These are phyloP conservation scores for Phoeniculus purpureus DNA, from an alignment of 2,797 vertebrate genomes.

Conservation along the genomic window DNA sequence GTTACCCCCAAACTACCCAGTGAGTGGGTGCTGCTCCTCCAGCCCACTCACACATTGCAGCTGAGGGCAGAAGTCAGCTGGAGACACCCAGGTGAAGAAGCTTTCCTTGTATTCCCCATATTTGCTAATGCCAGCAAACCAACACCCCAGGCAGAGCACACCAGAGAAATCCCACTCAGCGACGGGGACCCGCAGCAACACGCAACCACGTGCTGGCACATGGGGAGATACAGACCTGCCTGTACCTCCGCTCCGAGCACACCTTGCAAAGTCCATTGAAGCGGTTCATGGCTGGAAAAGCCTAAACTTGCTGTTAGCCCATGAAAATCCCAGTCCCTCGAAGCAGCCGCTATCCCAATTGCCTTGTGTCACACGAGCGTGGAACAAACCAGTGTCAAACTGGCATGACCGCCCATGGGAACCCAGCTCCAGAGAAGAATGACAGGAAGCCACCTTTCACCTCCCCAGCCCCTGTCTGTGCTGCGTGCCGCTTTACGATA, in stretches of 20 bases:
- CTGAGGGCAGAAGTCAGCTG: background rate
- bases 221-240: constrained; percentile 83
- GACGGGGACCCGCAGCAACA: accelerated
- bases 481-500: constrained; percentile 88
- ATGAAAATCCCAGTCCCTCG: constrained; percentile 65
- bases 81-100: background rate
- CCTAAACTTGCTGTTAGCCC: constrained; percentile 64
- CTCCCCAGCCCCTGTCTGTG: constrained; percentile 82
- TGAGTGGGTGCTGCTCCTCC: background rate
- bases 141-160: background rate
- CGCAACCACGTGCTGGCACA: accelerated
- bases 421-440: constrained; percentile 93
- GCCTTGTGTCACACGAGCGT: constrained; percentile 61
- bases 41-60: background rate
- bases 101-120: background rate
- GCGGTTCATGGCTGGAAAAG: constrained; percentile 84
- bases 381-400: constrained; percentile 83
- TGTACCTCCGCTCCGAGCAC: constrained; percentile 89
- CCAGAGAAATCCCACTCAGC: accelerated
- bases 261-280: constrained; percentile 89
- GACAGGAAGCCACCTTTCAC: constrained; percentile 94
- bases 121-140: accelerated
- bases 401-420: constrained; percentile 93
- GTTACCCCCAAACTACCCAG: background rate
- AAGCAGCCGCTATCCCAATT: constrained; percentile 55